These are phyloP conservation scores for Leptopilina clavipes DNA, from an alignment of 1,140 invertebrate species.

Conservation along the genomic window DNA sequence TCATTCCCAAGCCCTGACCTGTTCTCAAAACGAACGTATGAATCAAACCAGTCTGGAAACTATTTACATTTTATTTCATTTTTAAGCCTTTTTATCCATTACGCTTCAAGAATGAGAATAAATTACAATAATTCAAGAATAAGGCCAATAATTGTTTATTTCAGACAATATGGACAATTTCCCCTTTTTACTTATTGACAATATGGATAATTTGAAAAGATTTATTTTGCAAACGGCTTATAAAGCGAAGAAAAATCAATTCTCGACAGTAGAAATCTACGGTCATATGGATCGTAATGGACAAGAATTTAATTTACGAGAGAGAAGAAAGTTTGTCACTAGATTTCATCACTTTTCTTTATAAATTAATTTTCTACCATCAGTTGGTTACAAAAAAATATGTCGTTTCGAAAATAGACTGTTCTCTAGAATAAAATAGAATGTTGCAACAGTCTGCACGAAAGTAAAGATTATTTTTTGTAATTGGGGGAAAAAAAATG, in stretches of 20 bases:
- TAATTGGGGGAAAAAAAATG: background rate
- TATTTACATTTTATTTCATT: background rate
- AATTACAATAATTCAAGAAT: background rate
- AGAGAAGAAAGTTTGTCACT: background rate
- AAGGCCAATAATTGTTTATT: background rate
- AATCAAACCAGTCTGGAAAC: background rate
- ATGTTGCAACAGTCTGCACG: background rate
- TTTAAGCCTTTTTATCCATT: background rate
- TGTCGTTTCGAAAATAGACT: too few species aligned
- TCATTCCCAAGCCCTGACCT: slow-evolving; percentile 18
- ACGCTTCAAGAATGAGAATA: background rate
- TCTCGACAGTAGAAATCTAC: background rate
- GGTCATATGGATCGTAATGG: background rate
- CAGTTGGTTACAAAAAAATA: too few species aligned
- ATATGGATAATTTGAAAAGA: too few species aligned
- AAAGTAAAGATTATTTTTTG: too few species aligned
- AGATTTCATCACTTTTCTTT: background rate
- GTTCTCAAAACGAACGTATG: background rate
- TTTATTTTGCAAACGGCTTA: too few species aligned
- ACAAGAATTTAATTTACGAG: background rate
- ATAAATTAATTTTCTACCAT: background rate
- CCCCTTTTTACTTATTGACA: too few species aligned
- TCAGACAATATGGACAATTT: background rate
- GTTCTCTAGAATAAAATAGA: too few species aligned
- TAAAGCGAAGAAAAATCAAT: background rate